Evolutionary conservation across 35 echinoderm and acorn worm genomes (phyloP), one percentile per base, ranked within the genome.

Genomic region (Hemicentrotus pulcherrimus): DNA sequence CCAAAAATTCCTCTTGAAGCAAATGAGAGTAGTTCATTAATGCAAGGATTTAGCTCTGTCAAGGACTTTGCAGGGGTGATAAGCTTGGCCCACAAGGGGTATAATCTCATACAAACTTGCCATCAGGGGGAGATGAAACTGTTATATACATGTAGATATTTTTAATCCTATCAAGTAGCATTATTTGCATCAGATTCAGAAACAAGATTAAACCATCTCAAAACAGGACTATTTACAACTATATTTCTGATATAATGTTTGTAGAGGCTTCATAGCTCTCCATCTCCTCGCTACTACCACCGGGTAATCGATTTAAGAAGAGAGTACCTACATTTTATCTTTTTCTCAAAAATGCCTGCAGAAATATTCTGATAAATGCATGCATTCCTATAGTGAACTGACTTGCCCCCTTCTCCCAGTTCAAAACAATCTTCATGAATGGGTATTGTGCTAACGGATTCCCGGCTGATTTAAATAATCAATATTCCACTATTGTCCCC

Each of bases 401-500:
- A 70, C 61, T 24, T 70, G 61, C 61, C 61, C 61, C 28, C 6
- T 70, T 28, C 24, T 28, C 61, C 18, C 22, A 4, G 22, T 70
- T 32, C 31, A 89, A 89, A 89, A 89, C 87, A 89, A 16, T 32
- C 18, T 92, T 92, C 55, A 48, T 92, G 41, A 70, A 45, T 92
- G 48, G 45, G 45, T 28, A 92, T 92, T 92, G 91, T 92, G n/a
- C 31, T 55, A 55, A 46, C 61, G 15, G 45, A 32, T 45, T 28
- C 19, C 45, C 31, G 41, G 91, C 48, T 92, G 91, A 92, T 92
- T 92, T 92, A 92, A 92, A 92, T 92, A 92, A 92, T 92, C 91
- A 92, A 92, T 92, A 92, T 31, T 47, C 31, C 46, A 11, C 48
- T 92, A 48, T 92, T 47, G 41, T 55, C n/a, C 28, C 46, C 15